phyloP scores from a whole-genome alignment of 2,113 vertebrate species.

The Halichoeres trimaculatus region DNA sequence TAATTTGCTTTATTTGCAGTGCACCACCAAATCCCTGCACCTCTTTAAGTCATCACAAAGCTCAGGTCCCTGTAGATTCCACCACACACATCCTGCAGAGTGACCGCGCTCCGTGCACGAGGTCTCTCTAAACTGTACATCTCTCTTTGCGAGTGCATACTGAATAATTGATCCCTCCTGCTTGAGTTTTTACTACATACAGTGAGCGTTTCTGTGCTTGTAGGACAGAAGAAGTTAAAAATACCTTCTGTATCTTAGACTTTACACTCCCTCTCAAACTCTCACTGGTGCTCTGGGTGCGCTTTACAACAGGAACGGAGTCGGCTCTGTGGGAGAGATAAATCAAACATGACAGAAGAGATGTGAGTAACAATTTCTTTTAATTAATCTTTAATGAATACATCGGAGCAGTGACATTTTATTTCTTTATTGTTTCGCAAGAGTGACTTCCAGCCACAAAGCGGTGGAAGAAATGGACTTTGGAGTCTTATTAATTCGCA shows the following conservation, averaged over 20 bases:
- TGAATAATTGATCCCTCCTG: slow-evolving; percentile 67
- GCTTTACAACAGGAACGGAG: neutral
- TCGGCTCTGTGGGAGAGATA: slow-evolving; percentile 2
- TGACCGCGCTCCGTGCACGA: neutral
- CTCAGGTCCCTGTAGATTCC: neutral
- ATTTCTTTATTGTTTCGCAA: slow-evolving; percentile 4
- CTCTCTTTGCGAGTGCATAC: slow-evolving; percentile 15
- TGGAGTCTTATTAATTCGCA: too few species aligned
- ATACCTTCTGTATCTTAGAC: slow-evolving; percentile 42
- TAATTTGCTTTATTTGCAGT: neutral
- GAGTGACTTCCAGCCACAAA: neutral
- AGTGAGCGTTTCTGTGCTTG: slow-evolving; percentile 11
- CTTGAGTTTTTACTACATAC: slow-evolving; percentile 38
- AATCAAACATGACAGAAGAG: slow-evolving; percentile 26
- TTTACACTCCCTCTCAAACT: slow-evolving; percentile 4
- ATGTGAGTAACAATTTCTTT: slow-evolving; percentile 8
- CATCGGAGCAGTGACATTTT: neutral
- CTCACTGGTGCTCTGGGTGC: neutral
- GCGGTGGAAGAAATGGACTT: neutral
- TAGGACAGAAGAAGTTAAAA: slow-evolving; percentile 49
- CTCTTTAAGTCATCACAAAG: too few species aligned
- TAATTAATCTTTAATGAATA: slow-evolving; percentile 11
- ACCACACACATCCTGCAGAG: neutral
- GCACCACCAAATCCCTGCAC: neutral
- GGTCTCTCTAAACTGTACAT: slow-evolving; percentile 29